Evolutionary conservation across 2,113 vertebrate species (phyloP).

Genomic region (Egretta garzetta): DNA sequence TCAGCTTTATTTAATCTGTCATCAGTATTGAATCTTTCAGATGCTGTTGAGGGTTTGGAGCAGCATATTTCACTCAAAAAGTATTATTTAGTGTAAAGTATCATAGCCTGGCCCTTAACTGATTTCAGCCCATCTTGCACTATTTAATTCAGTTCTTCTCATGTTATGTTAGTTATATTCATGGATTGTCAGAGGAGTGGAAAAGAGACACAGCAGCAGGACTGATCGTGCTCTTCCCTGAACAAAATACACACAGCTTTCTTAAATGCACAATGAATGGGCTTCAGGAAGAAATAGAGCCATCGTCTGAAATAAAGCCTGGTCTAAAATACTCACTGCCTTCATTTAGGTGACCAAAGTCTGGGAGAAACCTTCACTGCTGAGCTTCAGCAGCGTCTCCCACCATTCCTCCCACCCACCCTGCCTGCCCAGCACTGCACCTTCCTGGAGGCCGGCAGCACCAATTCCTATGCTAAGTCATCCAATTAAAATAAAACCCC

Average conservation of each 20-base stretch:
- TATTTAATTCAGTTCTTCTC: background rate
- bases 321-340: background rate
- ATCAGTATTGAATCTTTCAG: background rate
- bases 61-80: background rate
- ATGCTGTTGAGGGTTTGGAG: background rate
- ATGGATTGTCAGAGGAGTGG: background rate
- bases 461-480: background rate
- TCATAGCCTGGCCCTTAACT: background rate
- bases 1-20: background rate
- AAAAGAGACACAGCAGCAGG: background rate
- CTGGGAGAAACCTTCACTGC: background rate
- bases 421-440: accelerated
- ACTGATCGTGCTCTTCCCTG: background rate
- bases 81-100: background rate
- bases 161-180: background rate
- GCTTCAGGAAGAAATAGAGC: background rate
- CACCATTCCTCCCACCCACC: background rate
- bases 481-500: background rate
- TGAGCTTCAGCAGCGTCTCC: background rate
- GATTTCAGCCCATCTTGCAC: background rate
- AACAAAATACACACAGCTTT: background rate
- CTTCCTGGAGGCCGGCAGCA: background rate
- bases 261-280: background rate
- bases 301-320: background rate
- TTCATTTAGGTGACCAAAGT: background rate